Conservation (phyloP, 2,113 vertebrate species). For the Orthonyx spaldingii region DNA sequence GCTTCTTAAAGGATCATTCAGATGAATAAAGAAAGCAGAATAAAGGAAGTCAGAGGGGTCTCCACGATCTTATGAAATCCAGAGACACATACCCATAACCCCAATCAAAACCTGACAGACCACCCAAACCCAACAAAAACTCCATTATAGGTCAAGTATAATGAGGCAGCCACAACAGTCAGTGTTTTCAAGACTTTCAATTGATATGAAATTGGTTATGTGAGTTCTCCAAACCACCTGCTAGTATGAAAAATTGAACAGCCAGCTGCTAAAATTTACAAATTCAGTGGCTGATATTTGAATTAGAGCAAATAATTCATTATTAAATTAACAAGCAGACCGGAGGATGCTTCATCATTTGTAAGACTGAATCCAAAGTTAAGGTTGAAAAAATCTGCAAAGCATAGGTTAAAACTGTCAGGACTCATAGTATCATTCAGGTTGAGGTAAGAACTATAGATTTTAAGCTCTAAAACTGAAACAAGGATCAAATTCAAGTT, state of each 20-base stretch:
- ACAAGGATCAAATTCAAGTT: neutral
- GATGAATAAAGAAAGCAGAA: neutral
- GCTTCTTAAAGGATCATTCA: neutral
- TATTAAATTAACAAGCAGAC: neutral
- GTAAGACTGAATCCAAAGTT: neutral
- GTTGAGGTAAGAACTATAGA: neutral
- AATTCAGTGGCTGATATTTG: neutral
- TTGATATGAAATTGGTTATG: neutral
- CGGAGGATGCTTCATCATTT: neutral
- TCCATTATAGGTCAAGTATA: accelerated
- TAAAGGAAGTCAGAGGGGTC: neutral
- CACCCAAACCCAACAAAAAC: neutral
- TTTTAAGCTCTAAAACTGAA: neutral
- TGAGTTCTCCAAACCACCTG: neutral
- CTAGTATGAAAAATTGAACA: neutral
- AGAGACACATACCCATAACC: accelerated
- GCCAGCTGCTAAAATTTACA: neutral
- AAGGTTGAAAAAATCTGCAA: neutral
- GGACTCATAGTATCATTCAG: neutral
- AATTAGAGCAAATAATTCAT: neutral
- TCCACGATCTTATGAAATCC: neutral
- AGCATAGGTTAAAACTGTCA: neutral
- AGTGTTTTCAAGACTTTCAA: neutral
- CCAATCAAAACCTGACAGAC: neutral
- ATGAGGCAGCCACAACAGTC: neutral